phyloP scores from a whole-genome alignment of 2,113 vertebrate species.

The Rhineura floridana region DNA sequence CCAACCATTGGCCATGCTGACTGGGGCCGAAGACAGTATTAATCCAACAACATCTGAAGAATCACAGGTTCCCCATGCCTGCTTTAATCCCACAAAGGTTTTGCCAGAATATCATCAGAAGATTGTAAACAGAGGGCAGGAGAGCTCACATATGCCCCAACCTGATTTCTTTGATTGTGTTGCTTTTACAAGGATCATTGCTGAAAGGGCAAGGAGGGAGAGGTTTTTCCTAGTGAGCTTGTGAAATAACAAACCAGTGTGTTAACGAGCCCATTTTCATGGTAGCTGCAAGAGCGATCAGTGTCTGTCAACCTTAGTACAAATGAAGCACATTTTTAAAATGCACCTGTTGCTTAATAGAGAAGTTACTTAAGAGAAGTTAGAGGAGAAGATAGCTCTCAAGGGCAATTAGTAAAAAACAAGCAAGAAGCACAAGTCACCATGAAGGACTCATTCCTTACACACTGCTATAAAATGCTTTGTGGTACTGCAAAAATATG shows the following conservation, averaged over 20 bases:
- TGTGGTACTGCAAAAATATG: slow-evolving; percentile 59
- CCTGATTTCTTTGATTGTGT: background rate
- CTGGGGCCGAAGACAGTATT: background rate
- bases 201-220: background rate
- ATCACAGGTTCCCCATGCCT: background rate
- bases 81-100: background rate
- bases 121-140: slow-evolving; percentile 9
- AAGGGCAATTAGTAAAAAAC: slow-evolving; percentile 29
- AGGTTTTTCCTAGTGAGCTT: background rate
- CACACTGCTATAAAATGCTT: slow-evolving; percentile 48
- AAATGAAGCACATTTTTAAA: slow-evolving; percentile 43
- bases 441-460: slow-evolving; percentile 44
- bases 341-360: slow-evolving; percentile 30
- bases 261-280: slow-evolving; percentile 24
- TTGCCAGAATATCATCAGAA: background rate
- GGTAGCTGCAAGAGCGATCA: slow-evolving; percentile 34
- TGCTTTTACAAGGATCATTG: background rate
- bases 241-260: slow-evolving; percentile 26
- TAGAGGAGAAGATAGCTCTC: accelerated
- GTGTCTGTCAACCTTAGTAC: slow-evolving; percentile 27
- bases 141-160: background rate
- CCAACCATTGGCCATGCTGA: background rate
- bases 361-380: too few species aligned
- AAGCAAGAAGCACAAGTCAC: slow-evolving; percentile 37
- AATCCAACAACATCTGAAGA: background rate